These are phyloP conservation scores for Eubucco bourcierii DNA, from an alignment of 2,113 vertebrate species.

Conservation along the genomic window DNA sequence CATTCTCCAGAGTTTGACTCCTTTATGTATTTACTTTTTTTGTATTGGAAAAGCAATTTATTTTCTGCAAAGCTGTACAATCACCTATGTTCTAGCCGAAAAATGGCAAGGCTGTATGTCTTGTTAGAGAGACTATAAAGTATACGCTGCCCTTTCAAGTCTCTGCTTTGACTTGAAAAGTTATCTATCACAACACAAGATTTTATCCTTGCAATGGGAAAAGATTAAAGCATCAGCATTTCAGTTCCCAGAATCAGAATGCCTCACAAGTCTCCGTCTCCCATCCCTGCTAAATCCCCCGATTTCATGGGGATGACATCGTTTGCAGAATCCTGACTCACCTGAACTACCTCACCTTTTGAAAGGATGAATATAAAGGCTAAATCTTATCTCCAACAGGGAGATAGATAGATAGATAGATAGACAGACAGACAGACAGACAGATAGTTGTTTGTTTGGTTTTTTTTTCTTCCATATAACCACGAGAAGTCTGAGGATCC, in stretches of 20 bases:
- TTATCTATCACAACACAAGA: slow-evolving; percentile 24
- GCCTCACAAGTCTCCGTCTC: not conserved
- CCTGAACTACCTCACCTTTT: slow-evolving; percentile 60
- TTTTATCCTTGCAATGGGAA: slow-evolving; percentile 15
- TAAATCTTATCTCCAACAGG: not conserved
- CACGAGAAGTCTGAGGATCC: not conserved
- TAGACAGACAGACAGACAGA: not conserved
- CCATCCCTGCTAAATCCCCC: not conserved
- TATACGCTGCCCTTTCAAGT: slow-evolving; percentile 42
- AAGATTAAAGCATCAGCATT: slow-evolving; percentile 9
- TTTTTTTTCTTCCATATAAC: not conserved
- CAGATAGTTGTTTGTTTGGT: no score
- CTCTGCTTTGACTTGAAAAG: slow-evolving; percentile 32
- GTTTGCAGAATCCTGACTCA: slow-evolving; percentile 32
- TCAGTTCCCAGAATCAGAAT: slow-evolving; percentile 1
- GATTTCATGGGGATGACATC: not conserved
- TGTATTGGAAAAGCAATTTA: not conserved
- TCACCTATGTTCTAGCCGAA: not conserved
- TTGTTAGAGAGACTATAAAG: slow-evolving; percentile 34
- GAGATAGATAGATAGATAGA: not conserved
- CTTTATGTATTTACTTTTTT: not conserved
- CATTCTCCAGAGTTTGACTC: not conserved
- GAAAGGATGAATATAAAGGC: slow-evolving; percentile 12
- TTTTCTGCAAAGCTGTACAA: slow-evolving; percentile 37
- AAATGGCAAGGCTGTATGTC: slow-evolving; percentile 24